Evolutionary conservation across 64 coral and sea anemone species (phyloP), one percentile per base, ranked within the genome.

Genomic region (Stichodactyla mertensii): DNA sequence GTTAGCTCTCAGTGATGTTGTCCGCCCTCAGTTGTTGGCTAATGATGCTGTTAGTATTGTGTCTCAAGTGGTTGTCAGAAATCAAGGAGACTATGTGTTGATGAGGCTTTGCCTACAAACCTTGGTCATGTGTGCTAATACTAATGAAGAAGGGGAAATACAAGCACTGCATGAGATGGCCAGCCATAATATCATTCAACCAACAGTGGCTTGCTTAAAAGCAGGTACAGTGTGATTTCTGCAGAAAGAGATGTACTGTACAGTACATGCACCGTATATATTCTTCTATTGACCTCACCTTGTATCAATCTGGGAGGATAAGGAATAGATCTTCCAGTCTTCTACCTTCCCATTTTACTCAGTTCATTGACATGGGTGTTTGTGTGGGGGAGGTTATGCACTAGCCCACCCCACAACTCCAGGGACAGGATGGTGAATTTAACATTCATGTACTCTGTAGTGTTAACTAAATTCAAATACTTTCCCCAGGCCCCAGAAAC

Each of bases 101-200:
- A 90, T 99, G 90, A 95, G 90, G n/a, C 77, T 92, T 12, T 94
- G 93, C 80, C 84, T 99, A 20, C 97, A 99, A 61, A 94, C 92
- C 12, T 66, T 99, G 55, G 93, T 99, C 14, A 99, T 94, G 88
- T 92, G 91, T 78, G 93, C 91, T 54, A 99, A 99, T 59, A 80
- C 83, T 16, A 99, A 84, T 52, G 93, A 86, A 51, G 91, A 92
- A 52, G 84, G 89, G 26, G 97, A 99, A 61, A 84, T 92, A 24
- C 80, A 78, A 20, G 85, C 78, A 55, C 83, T 99, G 5, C 88
- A 95, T 45, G 90, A 99, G 67, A 95, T 99, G 88, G 93, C 90
- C 10, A 95, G 64, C 7, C 87, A 93, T 90, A 85, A 87, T 27
- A 83, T 99, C 10, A 59, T 99, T 5, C 85, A 82, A 57, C 88